Base-by-base conservation (phyloP, 2,797 vertebrate genomes). In the Prunella strophiata region DNA sequence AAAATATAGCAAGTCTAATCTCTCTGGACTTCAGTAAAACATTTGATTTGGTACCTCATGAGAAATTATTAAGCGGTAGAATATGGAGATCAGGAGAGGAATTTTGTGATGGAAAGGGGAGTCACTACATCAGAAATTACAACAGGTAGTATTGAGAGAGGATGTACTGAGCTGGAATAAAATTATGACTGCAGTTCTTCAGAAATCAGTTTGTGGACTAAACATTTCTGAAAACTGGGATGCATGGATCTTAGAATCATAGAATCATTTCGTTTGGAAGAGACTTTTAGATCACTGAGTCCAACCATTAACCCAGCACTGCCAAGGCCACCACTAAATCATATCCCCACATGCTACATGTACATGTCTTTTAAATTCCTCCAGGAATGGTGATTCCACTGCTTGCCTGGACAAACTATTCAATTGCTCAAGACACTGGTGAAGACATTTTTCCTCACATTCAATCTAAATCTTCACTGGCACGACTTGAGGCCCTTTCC, bases 11-110 rank as follows among this genome's bases (percentile, higher is more conserved):
- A 89, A 76, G 79, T 94, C 47, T 92, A 91, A 84, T 89, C 75
- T 88, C 82, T 85, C 65, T 21, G 85, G 85, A 91, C 65, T 74
- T 94, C 73, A 94, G 89, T 81, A 93, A 96, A 91, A 8, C 29
- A 54, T 84, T 89, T 94, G 50, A 75, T 88, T 62, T 30, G 22
- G 29, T 77, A 77, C 58, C 47, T 80, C 27, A 72, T 73, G 59
- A 89, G 73, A 94, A 95, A 84, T 94, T 89, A 78, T 84, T 84
- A 86, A 90, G 42, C 4, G 0, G 70, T 52, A 78, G 7, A 76
- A 62, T 78, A 81, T 47, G 51, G 62, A 95, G 48, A 93, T 81
- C 36, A 70, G 70, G 20, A 71, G 43, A 89, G 65, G 30, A 74
- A 88, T 93, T 94, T 95, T 66, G 30, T 30, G 43, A n/a, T 94